Percentiles rank a stretch among this genome's conserved stretches.
These are phyloP conservation scores for Idaea aversata DNA, from an alignment of 2,888 invertebrate species.

Conservation along the genomic window DNA sequence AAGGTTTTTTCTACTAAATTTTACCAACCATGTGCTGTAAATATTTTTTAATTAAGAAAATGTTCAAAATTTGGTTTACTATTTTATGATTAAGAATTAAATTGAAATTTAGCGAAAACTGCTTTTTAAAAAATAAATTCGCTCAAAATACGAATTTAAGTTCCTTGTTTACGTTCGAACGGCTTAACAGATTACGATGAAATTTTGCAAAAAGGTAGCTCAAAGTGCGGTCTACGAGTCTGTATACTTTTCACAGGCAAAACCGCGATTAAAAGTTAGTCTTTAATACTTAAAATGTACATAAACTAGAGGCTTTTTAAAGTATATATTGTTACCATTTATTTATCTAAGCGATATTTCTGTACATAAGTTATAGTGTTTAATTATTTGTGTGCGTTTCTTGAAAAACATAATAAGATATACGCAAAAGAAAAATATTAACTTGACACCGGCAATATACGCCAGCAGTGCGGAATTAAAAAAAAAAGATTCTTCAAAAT, in stretches of 20 bases:
- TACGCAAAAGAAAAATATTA: neutral
- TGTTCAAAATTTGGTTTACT: neutral
- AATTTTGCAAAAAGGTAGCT: neutral
- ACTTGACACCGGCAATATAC: no score
- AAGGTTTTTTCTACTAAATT: neutral
- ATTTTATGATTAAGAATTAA: no score
- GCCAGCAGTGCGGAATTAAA: no score
- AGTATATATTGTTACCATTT: conserved; percentile 10
- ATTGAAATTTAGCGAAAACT: no score
- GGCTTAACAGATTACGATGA: neutral
- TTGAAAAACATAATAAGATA: conserved; percentile 3
- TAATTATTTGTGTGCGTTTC: neutral
- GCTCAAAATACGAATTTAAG: neutral
- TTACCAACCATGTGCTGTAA: neutral
- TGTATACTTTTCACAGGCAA: neutral
- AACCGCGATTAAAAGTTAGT: neutral
- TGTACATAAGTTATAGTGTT: conserved; percentile 2
- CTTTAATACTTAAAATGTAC: neutral
- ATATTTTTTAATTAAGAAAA: neutral
- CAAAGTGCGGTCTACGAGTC: neutral
- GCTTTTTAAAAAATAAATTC: no score
- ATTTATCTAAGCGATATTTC: conserved; percentile 9
- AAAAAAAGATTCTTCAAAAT: no score
- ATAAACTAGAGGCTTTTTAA: neutral
- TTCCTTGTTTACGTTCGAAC: neutral